Conservation (phyloP, 2,797 vertebrate genomes). For the Myotis planiceps region DNA sequence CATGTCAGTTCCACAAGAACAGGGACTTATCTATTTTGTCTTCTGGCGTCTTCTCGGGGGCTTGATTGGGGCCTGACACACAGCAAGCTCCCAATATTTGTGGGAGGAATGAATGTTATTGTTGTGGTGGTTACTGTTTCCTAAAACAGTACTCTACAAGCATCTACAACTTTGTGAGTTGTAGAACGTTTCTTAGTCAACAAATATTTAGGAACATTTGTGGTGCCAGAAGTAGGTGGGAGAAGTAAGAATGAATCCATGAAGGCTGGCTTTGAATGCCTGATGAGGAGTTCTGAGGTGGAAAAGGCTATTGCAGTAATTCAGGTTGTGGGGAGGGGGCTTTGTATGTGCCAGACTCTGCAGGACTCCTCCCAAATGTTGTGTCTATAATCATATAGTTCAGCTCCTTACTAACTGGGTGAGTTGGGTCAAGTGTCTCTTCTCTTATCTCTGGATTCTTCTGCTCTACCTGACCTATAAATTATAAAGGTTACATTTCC, state of each 20-base stretch:
- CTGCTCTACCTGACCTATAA: neutral
- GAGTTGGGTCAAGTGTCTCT: neutral
- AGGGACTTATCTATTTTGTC: neutral
- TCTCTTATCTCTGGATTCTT: neutral
- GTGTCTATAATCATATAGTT: neutral
- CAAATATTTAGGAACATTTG: neutral
- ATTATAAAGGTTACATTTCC: neutral
- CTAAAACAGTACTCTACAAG: neutral
- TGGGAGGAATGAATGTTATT: neutral
- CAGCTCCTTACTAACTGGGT: neutral
- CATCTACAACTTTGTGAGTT: neutral
- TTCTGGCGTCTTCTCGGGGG: neutral
- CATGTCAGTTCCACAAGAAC: neutral
- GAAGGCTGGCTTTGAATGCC: neutral
- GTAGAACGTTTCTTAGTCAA: neutral
- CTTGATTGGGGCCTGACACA: neutral
- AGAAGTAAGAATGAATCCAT: neutral
- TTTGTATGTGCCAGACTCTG: neutral
- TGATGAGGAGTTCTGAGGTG: neutral
- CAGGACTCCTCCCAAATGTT: fast-evolving
- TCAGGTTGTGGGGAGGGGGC: fast-evolving
- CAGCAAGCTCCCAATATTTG: neutral
- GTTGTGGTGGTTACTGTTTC: neutral
- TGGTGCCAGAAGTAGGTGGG: neutral
- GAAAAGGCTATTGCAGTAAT: neutral